Evolutionary conservation across 2,888 invertebrate species (phyloP).

Genomic region (Phlogophora meticulosa): DNA sequence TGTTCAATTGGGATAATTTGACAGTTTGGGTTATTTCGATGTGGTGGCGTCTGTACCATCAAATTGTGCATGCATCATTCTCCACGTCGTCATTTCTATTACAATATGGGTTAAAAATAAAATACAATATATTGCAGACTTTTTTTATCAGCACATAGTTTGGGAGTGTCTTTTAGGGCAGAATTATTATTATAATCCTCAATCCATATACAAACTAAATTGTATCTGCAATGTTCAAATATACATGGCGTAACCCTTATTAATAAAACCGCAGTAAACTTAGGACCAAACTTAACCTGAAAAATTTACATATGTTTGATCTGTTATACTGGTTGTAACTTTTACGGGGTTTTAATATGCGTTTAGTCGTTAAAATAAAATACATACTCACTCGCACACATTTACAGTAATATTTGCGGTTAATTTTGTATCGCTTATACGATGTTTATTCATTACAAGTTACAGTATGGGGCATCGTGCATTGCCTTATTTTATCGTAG

Average conservation of each 20-base stretch:
- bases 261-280: too few species aligned
- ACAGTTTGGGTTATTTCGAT: too few species aligned
- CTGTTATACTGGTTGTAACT: too few species aligned
- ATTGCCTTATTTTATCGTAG: background rate
- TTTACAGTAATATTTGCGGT: background rate
- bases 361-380: background rate
- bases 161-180: background rate
- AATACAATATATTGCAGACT: background rate
- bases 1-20: too few species aligned
- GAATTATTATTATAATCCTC: background rate
- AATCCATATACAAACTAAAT: background rate
- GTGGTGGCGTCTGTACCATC: too few species aligned
- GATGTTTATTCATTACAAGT: slow-evolving; percentile 4
- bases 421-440: slow-evolving; percentile 12
- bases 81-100: slow-evolving; percentile 14
- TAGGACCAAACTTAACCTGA: too few species aligned
- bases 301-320: too few species aligned
- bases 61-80: slow-evolving; percentile 46
- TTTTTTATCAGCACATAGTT: background rate
- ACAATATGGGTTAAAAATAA: slow-evolving; percentile 4
- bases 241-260: too few species aligned
- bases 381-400: background rate
- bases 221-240: too few species aligned
- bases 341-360: too few species aligned
- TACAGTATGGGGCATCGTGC: slow-evolving; percentile 27